Percentiles rank a stretch among this genome's conserved stretches.
These are phyloP conservation scores for Sisyra nigra DNA, from an alignment of 2,888 invertebrate genomes.

Conservation along the genomic window DNA sequence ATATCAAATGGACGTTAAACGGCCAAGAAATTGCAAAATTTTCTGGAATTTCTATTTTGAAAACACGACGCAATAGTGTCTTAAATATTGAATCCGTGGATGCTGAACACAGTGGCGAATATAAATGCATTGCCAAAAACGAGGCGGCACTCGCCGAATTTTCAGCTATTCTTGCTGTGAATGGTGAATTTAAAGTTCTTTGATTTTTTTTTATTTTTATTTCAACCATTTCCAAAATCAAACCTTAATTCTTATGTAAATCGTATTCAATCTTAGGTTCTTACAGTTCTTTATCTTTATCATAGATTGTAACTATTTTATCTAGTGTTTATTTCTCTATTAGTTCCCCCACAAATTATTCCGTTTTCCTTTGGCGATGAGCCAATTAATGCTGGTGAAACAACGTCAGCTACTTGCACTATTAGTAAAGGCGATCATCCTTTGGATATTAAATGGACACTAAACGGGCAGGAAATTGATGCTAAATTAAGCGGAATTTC, in stretches of 20 bases:
- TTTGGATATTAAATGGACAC: conserved; percentile 52
- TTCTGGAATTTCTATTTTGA: too few relatives aligned
- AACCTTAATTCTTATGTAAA: too few relatives aligned
- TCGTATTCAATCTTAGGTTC: too few relatives aligned
- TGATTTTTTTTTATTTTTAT: neutral
- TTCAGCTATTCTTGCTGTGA: conserved; percentile 44
- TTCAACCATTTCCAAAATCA: neutral
- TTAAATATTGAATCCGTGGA: conserved; percentile 51
- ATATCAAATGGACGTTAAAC: conserved; percentile 49
- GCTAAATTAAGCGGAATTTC: conserved; percentile 18
- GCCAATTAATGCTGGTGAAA: conserved; percentile 22
- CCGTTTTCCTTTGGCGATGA: conserved; percentile 42
- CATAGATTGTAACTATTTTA: too few relatives aligned
- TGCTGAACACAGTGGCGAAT: conserved; percentile 46
- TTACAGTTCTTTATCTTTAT: too few relatives aligned
- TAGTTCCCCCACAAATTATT: conserved; percentile 44
- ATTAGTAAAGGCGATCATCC: conserved; percentile 65
- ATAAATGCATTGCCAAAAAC: conserved; percentile 47
- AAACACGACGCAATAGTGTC: conserved; percentile 37
- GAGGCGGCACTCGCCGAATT: conserved; percentile 42
- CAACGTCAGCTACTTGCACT: conserved; percentile 33
- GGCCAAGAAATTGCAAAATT: conserved; percentile 23
- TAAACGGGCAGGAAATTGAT: neutral
- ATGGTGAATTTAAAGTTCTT: conserved; percentile 33
- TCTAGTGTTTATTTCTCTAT: conserved; percentile 1